Evolutionary conservation across 2,797 vertebrate species (phyloP), one percentile per base, ranked within the genome.

Genomic region (Pachyuromys duprasi): DNA sequence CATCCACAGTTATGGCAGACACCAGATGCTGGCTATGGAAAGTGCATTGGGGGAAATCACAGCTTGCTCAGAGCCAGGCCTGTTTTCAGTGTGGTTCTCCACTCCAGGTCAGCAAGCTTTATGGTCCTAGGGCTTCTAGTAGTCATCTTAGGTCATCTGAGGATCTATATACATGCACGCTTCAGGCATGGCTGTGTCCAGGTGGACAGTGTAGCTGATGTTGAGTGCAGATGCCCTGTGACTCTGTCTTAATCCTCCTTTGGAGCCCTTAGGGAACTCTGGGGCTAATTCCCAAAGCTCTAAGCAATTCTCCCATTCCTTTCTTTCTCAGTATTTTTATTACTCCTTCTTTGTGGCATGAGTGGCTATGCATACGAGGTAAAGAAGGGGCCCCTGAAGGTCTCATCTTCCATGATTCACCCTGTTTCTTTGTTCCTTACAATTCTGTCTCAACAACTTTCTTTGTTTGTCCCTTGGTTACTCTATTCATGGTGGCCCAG

Each of bases 121-220:
- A 89, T 31, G 42, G 39, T 55, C 65, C 55, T 49, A 87, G 55
- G 80, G 49, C 12, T 65, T 84, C 33, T 33, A 31, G 8, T 45
- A 91, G 53, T 65, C 78, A 95, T 76, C 49, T 20, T 36, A 92
- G 82, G 55, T 15, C 39, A 86, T 94, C 55, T 89, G 62, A 81
- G 72, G 36, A 81, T 69, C 79, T 90, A 12, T 39, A n/a, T 8
- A 26, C 60, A 62, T 0, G 5, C 39, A 53, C 9, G 26, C 69
- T 95, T 91, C n/a, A 86, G 94, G 79, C 8, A 20, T 24, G 39
- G 78, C 57, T 67, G 20, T 92, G 70, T 55, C 86, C 28, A 84
- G 55, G n/a, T 53, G 62, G 28, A 69, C 20, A 78, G 63, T 26
- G 2, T 55, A 74, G 82, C 14, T 65, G 78, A 70, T 62, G 45